Conservation (phyloP, 2,113 vertebrate genomes). For the Eublepharis macularius region DNA sequence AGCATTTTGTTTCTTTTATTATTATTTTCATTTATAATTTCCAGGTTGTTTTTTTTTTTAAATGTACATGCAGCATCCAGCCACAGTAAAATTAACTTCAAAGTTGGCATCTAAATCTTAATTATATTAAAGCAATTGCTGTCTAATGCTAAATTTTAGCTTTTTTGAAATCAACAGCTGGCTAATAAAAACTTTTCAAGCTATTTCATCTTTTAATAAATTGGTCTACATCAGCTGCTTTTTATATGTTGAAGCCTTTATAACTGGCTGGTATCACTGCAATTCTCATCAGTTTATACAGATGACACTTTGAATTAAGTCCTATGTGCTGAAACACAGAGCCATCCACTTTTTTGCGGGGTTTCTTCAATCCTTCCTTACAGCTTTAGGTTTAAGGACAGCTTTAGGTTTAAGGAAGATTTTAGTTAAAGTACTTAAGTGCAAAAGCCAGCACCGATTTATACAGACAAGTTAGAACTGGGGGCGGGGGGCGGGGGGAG, state of each 20-base stretch:
- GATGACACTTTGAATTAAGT: not conserved
- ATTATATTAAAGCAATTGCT: not conserved
- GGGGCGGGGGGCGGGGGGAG: no score
- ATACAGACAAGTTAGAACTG: no score
- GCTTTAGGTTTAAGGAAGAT: no score
- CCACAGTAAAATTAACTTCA: not conserved
- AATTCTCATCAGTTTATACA: not conserved
- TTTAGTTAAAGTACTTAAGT: no score
- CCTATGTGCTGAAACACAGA: not conserved
- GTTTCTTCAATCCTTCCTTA: not conserved
- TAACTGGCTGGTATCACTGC: not conserved
- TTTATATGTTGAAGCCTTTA: not conserved
- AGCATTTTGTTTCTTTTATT: not conserved
- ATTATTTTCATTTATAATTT: not conserved
- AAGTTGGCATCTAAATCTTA: not conserved
- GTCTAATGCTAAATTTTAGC: not conserved
- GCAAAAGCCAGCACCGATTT: no score
- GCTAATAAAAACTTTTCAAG: not conserved
- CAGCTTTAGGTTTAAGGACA: not conserved
- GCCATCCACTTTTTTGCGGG: not conserved
- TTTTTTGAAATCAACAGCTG: not conserved
- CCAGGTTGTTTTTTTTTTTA: not conserved
- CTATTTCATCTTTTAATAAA: not conserved
- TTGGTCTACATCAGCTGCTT: not conserved
- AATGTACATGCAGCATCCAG: constrained; percentile 20